Evolutionary conservation across 2,113 vertebrate genomes (phyloP).

Genomic region (Sinocyclocheilus grahami): DNA sequence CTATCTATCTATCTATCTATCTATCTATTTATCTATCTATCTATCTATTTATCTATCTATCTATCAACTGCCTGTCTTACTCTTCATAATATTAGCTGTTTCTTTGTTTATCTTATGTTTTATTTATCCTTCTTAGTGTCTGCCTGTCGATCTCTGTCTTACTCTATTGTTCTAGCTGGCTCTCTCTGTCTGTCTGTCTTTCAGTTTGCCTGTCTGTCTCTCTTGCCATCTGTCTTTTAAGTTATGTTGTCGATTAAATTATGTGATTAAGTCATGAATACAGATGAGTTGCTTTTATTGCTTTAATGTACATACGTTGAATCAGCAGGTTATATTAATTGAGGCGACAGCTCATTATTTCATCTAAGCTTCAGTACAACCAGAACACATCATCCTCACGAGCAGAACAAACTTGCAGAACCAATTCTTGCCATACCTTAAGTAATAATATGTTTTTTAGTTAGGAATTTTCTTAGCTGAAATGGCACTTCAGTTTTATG

Average conservation of each 20-base stretch:
- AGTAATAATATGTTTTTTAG: not conserved
- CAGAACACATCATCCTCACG: not conserved
- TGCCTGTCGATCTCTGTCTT: not conserved
- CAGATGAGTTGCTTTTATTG: constrained; percentile 15
- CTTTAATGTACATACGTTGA: not conserved
- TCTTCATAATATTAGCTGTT: no score
- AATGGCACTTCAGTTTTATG: constrained; percentile 26
- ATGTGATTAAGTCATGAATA: constrained; percentile 1
- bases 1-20: no score
- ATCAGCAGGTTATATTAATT: not conserved
- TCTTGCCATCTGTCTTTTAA: not conserved
- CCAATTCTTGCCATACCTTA: not conserved
- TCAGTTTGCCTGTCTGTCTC: not conserved
- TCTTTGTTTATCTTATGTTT: no score
- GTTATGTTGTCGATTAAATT: not conserved
- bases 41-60: no score
- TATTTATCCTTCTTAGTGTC: not conserved
- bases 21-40: no score
- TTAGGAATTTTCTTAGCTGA: not conserved
- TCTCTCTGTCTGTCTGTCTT: not conserved
- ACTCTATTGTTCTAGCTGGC: not conserved
- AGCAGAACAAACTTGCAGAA: not conserved
- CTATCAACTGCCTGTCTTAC: not conserved
- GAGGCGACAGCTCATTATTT: not conserved
- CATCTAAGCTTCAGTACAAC: not conserved